Percentiles rank a stretch among this genome's conserved stretches.
phyloP scores from a whole-genome alignment of 2,888 invertebrate species.

The Physocephala rufipes region DNA sequence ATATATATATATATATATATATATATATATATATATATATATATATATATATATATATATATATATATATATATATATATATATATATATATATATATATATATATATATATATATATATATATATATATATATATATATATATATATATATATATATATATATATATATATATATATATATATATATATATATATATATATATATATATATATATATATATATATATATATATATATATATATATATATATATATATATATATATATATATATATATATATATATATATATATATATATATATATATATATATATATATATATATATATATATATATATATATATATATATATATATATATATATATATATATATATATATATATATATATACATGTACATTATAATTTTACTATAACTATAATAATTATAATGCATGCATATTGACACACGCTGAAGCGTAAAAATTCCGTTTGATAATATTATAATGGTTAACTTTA shows the following conservation, averaged over 20 bases:
- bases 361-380: background rate
- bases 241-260: constrained; percentile 38
- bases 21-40: too few relatives aligned
- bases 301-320: too few relatives aligned
- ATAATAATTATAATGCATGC: constrained; percentile 13
- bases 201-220: constrained; percentile 27
- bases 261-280: too few relatives aligned
- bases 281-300: too few relatives aligned
- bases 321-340: constrained; percentile 55
- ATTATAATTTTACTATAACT: background rate
- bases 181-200: constrained; percentile 26
- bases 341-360: constrained; percentile 47
- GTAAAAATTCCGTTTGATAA: constrained; percentile 31
- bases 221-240: constrained; percentile 35
- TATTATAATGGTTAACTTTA: constrained; percentile 12
- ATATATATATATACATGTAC: background rate
- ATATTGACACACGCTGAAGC: constrained; percentile 45
- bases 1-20: too few relatives aligned
- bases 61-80: too few relatives aligned
- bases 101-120: too few relatives aligned
- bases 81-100: too few relatives aligned
- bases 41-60: too few relatives aligned
- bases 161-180: too few relatives aligned
- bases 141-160: too few relatives aligned
- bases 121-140: too few relatives aligned